Base-by-base conservation (phyloP, 2,113 vertebrate species). In the Heteronetta atricapilla region DNA sequence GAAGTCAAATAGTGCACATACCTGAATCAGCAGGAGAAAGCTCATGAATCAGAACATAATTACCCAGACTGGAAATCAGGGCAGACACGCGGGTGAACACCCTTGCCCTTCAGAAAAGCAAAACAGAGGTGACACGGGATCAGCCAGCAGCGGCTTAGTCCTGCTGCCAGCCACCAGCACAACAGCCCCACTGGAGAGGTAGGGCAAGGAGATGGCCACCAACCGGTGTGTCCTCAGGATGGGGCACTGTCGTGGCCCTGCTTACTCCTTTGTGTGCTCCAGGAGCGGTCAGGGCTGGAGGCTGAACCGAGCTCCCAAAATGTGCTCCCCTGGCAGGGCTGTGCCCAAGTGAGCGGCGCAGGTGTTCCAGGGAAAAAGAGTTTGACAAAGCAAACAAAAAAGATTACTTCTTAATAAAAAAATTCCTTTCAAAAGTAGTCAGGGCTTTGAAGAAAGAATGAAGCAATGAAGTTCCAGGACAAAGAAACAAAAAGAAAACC, bases 11-110 rank as follows among this genome's bases (percentile, higher is more conserved):
- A 88, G 22, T 11, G 77, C 10, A 2, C 89, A 94, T 88, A 94
- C 86, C 84, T 90, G 68, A 95, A 55, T 1, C 94, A 93, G 93
- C 87, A 0, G 92, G 93, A 84, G 89, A 86, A 88, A 79, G 85
- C 89, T 91, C 92, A 15, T 34, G 88, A 60, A 78, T 72, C 88
- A 79, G 70, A 89, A 82, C 64, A 44, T 23, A 91, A 96, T 92
- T 70, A 88, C 56, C 88, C 94, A 72, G 89, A 11, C 85, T 94
- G 83, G 86, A 93, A 96, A 95, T 63, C 67, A 76, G 86, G 80
- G 67, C 75, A 72, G 87, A 63, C 83, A 56, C 6, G 28, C 0
- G 25, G 70, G 58, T 68, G 75, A 94, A 21, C 86, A 93, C 74
- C 81, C 83, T 15, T 40, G 56, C 53, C 76, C 81, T 95, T 8